Percentiles rank a stretch among this genome's conserved stretches.
Conservation (phyloP, 1,140 invertebrate genomes). For the Drosophila orosa region DNA sequence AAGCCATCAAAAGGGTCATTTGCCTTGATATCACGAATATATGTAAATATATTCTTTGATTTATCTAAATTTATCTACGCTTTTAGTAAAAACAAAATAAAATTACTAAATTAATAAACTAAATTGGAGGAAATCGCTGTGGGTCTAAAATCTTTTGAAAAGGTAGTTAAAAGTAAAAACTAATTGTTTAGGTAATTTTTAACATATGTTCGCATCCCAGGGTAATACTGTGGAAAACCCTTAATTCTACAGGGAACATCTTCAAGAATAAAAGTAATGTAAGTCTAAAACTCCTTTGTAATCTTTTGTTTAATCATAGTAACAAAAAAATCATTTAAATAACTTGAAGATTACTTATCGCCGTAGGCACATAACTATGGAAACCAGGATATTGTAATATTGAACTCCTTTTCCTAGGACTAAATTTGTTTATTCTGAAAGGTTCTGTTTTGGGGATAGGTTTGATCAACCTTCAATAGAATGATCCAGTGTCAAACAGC, state of each 20-base stretch:
- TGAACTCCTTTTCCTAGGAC: background rate
- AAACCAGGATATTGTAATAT: background rate
- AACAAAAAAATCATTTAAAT: conserved; percentile 12
- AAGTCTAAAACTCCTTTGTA: background rate
- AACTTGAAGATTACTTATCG: background rate
- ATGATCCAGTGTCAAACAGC: no score
- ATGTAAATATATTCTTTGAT: background rate
- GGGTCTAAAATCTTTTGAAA: background rate
- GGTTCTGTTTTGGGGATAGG: no score
- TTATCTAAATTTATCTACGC: no score
- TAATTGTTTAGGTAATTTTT: no score
- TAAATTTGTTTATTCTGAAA: background rate
- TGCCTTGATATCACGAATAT: background rate
- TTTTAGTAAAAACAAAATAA: no score
- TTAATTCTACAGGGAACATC: background rate
- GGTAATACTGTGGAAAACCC: background rate
- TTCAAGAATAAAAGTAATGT: background rate
- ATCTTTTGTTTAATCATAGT: conserved; percentile 29
- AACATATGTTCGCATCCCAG: no score
- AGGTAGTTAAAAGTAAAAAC: background rate
- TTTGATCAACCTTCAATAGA: no score
- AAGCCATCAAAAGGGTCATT: background rate
- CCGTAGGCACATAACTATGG: conserved; percentile 4
- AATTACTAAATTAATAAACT: background rate
- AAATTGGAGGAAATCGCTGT: no score